Evolutionary conservation across 2,888 invertebrate genomes (phyloP).

Genomic region (Drosophila prolongata): DNA sequence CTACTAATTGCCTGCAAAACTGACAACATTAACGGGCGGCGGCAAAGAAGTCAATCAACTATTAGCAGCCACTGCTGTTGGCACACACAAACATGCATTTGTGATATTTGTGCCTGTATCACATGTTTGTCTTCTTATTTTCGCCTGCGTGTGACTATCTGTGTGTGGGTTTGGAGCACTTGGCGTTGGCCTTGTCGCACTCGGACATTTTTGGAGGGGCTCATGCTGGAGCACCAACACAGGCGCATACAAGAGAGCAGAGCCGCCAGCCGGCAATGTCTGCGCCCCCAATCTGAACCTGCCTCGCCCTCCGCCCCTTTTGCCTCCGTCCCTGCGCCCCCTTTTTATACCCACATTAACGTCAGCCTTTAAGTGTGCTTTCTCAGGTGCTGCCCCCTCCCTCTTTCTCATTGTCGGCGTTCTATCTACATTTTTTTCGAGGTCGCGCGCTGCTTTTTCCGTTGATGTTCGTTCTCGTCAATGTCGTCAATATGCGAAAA

Average conservation of each 20-base stretch:
- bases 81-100: slow-evolving; percentile 32
- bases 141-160: slow-evolving; percentile 59
- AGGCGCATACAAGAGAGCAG: slow-evolving; percentile 35
- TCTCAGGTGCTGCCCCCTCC: slow-evolving; percentile 57
- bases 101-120: slow-evolving; percentile 72
- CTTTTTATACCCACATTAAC: slow-evolving; percentile 50
- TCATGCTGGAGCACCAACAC: slow-evolving; percentile 66
- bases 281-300: slow-evolving; percentile 42
- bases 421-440: slow-evolving; percentile 56
- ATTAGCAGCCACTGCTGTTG: slow-evolving; percentile 63
- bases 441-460: slow-evolving; percentile 59
- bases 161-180: slow-evolving; percentile 57
- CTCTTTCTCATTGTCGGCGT: slow-evolving; percentile 43
- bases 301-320: slow-evolving; percentile 41
- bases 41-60: slow-evolving; percentile 78
- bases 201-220: slow-evolving; percentile 53
- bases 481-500: slow-evolving; percentile 67
- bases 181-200: slow-evolving; percentile 80
- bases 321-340: slow-evolving; percentile 4
- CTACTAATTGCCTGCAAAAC: slow-evolving; percentile 46
- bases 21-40: slow-evolving; percentile 49
- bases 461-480: slow-evolving; percentile 59
- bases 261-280: slow-evolving; percentile 67
- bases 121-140: slow-evolving; percentile 81
- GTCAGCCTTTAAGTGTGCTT: slow-evolving; percentile 69